Base-by-base conservation (phyloP, 1,140 invertebrate genomes). In the Drosophila bifasciata region DNA sequence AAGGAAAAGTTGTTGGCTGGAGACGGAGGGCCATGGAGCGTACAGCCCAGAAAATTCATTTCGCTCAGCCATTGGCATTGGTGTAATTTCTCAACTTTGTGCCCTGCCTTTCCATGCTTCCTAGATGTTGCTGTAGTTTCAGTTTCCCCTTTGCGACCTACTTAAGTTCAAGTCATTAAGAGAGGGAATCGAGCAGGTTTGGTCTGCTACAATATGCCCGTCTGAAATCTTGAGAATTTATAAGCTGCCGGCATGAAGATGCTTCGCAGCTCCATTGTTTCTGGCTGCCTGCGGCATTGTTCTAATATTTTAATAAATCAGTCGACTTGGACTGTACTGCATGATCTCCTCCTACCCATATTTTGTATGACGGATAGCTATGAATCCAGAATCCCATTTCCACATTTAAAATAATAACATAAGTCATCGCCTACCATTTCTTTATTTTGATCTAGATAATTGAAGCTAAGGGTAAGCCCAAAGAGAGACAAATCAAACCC, bases 21-120 rank as follows among this genome's bases (percentile, higher is more conserved):
- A 9, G 25, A 16, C 48, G n/a, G 19, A 15, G 15, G 23, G 16
- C 36, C 28, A 9, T 32, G 25, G 40, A 66, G 57, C 45, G 28
- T 46, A 15, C 36, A 28, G 57, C 52, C 25, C 43, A 17, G 23
- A 25, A 76, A 81, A 83, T 77, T 78, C 79, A 83, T 78, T 83
- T 83, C 79, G 52, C 69, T 21, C 16, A 77, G 78, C 73, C 64
- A 74, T 81, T 84, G 53, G 68, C 76, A 46, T 62, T 21, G 19
- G 48, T 79, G 81, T 77, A 85, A 86, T 85, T 85, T 85, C 81
- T 80, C 76, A 86, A 85, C 86, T 86, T 86, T 67, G 44, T 49
- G 51, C 51, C 32, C 46, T 53, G 32, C 44, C 59, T 32, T 16
- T 46, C 41, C 32, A 19, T 48, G 51, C 45, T 39, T 25, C 11